These are phyloP conservation scores for rabbit (Oryctolagus cuniculus) DNA, from an alignment of 2,113 vertebrate genomes.

Conservation along the genomic window DNA sequence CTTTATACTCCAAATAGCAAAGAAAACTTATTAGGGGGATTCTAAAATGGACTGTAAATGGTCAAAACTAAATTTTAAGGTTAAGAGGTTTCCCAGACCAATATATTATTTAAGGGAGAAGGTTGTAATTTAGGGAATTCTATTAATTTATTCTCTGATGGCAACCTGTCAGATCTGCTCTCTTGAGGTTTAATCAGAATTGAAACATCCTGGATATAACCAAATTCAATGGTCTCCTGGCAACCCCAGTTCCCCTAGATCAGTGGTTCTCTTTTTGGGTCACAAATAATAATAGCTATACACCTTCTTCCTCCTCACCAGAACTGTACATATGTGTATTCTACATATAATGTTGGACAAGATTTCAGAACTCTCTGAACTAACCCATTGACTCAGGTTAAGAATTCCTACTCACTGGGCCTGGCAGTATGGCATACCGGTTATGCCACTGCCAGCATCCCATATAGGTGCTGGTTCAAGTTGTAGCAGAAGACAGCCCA, in stretches of 20 bases:
- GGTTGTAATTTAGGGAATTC: not conserved
- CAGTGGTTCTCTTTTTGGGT: not conserved
- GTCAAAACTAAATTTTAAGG: not conserved
- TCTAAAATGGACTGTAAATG: slow-evolving; percentile 22
- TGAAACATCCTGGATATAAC: slow-evolving; percentile 47
- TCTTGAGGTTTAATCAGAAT: not conserved
- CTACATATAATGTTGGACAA: not conserved
- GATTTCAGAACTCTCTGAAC: slow-evolving; percentile 33
- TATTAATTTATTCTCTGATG: slow-evolving; percentile 33
- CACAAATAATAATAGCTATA: slow-evolving; percentile 41
- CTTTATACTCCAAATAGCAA: slow-evolving; percentile 48
- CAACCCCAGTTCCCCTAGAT: not conserved
- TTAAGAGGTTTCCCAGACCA: slow-evolving; percentile 27
- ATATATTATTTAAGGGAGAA: not conserved
- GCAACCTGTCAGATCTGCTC: not conserved
- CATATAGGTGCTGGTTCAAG: no score
- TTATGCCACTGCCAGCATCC: no score
- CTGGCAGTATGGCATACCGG: no score
- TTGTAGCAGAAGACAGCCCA: no score
- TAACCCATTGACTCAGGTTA: not conserved
- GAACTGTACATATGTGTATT: not conserved
- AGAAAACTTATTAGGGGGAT: not conserved
- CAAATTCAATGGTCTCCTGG: not conserved
- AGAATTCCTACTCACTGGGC: not conserved
- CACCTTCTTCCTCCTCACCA: not conserved